Base-by-base conservation (phyloP, 2,113 vertebrate species). In the Turnix velox region DNA sequence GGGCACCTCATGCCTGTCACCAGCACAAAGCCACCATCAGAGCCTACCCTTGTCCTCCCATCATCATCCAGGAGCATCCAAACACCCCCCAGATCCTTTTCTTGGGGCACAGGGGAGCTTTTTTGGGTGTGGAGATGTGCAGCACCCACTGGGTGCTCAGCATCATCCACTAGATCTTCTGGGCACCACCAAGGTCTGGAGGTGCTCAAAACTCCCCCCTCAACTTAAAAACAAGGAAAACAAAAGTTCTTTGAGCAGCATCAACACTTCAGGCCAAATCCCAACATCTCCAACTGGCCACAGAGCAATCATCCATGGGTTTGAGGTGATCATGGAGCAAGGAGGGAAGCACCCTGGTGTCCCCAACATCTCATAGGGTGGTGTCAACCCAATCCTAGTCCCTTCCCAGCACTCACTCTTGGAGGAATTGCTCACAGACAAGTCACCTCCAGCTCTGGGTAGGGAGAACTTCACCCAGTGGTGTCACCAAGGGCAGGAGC, bases 271-370 rank as follows among this genome's bases (percentile, higher is more conserved):
- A 20, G 40, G 31, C 31, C 40, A 18, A 43, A 72, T 16, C 3
- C 33, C 62, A 58, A 12, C 4, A n/a, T n/a, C n/a, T n/a, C n/a
- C 12, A 15, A 18, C 27, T 8, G 33, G 23, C 15, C 17, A 17
- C 4, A 0, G 25, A 40, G 45, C 18, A 9, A 18, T 4, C 55
- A 7, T 28, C 15, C 8, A 39, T 0, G 1, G 49, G 19, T 2
- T 1, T 2, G 27, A 40, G 42, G 27, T 4, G n/a, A 19, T 28
- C 13, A 1, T 0, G 1, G 71, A 42, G 18, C 0, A 0, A 8
- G 35, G 16, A 17, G 48, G 19, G 30, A 11, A 2, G 20, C 31
- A 31, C 55, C 78, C 15, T 23, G 20, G 18, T 12, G 2, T 9
- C 52, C 51, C 51, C 55, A 16, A 20, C 17, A 16, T n/a, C 58